phyloP scores from a whole-genome alignment of 2,113 vertebrate species.

The Corythaixoides concolor region DNA sequence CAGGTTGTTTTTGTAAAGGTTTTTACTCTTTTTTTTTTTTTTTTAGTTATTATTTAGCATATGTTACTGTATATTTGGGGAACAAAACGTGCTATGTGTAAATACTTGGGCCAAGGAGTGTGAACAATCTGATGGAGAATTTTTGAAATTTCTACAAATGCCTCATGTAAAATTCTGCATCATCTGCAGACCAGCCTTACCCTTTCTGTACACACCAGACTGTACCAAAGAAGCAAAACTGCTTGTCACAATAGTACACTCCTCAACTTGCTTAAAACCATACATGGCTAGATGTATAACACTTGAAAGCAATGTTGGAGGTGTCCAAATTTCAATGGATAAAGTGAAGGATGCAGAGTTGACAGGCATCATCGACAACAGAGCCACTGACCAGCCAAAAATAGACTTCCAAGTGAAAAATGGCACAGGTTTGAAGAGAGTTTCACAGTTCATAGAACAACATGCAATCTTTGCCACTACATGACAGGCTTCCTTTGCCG shows the following conservation, averaged over 20 bases:
- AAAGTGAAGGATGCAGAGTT: not conserved
- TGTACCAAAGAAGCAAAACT: not conserved
- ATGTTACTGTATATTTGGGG: not conserved
- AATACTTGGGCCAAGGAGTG: not conserved
- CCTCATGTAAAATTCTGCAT: not conserved
- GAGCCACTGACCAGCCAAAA: not conserved
- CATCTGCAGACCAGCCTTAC: not conserved
- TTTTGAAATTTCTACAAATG: not conserved
- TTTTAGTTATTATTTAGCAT: not conserved
- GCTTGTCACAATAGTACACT: not conserved
- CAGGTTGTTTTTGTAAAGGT: constrained; percentile 24
- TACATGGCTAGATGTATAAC: not conserved
- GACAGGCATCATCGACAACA: not conserved
- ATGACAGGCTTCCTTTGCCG: not conserved
- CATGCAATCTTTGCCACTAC: not conserved
- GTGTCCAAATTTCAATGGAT: not conserved
- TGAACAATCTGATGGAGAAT: not conserved
- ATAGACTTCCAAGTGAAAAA: not conserved
- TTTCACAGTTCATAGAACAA: not conserved
- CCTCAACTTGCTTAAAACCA: not conserved
- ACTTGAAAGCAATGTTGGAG: not conserved
- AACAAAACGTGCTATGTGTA: not conserved
- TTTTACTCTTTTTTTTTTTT: not conserved
- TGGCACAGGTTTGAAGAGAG: not conserved
- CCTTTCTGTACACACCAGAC: not conserved